Evolutionary conservation across 2,113 vertebrate genomes (phyloP).

Genomic region (Meles meles): DNA sequence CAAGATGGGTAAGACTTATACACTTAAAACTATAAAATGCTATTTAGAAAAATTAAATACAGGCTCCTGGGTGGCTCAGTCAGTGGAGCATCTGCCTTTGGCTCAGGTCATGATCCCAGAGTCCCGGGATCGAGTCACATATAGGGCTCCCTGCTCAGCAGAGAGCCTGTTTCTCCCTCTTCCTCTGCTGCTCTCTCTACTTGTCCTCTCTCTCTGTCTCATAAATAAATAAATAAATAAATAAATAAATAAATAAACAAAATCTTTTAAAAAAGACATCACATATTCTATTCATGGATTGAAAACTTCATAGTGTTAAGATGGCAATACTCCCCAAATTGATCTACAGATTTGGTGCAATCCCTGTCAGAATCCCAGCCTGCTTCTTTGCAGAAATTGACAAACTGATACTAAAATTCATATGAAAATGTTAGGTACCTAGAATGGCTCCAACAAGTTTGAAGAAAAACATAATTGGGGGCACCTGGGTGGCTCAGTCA

Average conservation of each 20-base stretch:
- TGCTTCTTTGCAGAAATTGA: neutral
- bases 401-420: slow-evolving; percentile 13
- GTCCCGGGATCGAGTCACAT: neutral
- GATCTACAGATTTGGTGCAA: neutral
- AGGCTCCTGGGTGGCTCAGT: neutral
- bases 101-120: neutral
- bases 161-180: neutral
- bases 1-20: neutral
- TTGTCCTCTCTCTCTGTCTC: neutral
- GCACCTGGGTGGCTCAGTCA: no score
- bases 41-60: slow-evolving; percentile 22
- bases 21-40: neutral
- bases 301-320: neutral
- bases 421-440: neutral
- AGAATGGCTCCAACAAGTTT: neutral
- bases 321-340: neutral
- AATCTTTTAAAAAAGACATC: no score
- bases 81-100: neutral
- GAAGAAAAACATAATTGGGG: neutral
- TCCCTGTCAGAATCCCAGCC: neutral
- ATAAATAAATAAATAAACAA: no score
- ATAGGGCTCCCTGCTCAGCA: neutral
- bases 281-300: neutral
- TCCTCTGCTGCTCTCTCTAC: neutral
- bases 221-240: neutral